Conservation (phyloP, 2,113 vertebrate species). For the Aptenodytes patagonicus region DNA sequence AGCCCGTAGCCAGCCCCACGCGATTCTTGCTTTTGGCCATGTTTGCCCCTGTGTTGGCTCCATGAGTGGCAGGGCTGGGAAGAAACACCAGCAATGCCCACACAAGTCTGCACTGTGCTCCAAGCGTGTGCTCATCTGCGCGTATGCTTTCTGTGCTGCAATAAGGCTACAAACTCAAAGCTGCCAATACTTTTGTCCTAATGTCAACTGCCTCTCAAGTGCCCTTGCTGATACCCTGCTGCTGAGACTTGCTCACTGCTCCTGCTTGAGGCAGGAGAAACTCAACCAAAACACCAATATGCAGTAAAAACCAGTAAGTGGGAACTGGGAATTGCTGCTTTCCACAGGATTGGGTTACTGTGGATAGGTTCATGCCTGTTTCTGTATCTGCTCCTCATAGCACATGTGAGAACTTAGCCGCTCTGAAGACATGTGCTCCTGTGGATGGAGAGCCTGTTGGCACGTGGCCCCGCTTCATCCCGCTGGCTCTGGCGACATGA, state of each 20-base stretch:
- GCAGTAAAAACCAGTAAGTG: not conserved
- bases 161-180: not conserved
- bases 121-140: accelerated
- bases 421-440: accelerated
- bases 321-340: not conserved
- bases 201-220: not conserved
- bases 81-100: not conserved
- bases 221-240: not conserved
- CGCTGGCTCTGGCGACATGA: not conserved
- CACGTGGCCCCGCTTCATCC: not conserved
- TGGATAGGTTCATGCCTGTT: not conserved
- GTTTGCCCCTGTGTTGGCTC: not conserved
- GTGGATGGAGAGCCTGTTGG: not conserved
- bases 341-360: not conserved
- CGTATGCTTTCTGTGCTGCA: not conserved
- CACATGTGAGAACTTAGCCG: accelerated
- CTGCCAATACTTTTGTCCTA: not conserved
- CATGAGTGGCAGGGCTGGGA: not conserved
- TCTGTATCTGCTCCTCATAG: not conserved
- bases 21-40: not conserved
- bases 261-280: not conserved
- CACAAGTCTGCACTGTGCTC: not conserved
- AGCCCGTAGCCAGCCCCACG: accelerated
- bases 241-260: not conserved
- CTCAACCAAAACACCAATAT: not conserved